These are phyloP conservation scores for Dreissena rostriformis DNA, from an alignment of 1,140 invertebrate species.

Conservation along the genomic window DNA sequence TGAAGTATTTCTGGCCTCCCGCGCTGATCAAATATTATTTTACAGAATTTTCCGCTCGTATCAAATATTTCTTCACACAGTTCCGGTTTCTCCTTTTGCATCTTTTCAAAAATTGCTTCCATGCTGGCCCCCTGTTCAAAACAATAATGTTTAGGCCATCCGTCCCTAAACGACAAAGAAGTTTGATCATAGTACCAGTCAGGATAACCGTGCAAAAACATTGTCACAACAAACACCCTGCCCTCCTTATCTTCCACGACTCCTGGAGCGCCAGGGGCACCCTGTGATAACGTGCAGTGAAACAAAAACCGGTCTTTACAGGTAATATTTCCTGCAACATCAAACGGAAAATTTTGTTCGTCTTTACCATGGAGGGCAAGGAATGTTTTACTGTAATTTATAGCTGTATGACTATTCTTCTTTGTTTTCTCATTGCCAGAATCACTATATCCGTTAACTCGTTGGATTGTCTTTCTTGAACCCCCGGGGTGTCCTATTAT, in stretches of 20 bases:
- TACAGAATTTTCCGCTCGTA: too few relatives aligned
- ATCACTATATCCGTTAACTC: neutral
- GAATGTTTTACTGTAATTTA: neutral
- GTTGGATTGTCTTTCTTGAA: neutral
- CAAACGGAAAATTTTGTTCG: neutral
- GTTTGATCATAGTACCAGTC: conserved; percentile 20
- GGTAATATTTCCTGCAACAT: neutral
- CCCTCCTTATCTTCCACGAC: neutral
- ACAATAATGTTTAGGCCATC: conserved; percentile 16
- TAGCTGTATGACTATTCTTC: neutral
- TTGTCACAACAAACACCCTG: conserved; percentile 24
- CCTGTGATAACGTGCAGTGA: conserved; percentile 15
- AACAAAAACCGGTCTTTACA: conserved; percentile 12
- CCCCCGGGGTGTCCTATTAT: conserved; percentile 9
- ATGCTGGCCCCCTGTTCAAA: conserved; percentile 23
- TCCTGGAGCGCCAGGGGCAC: conserved; percentile 21
- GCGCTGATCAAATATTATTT: too few relatives aligned
- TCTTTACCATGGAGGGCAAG: neutral
- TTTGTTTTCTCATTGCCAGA: neutral
- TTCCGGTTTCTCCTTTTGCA: too few relatives aligned
- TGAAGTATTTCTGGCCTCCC: too few relatives aligned
- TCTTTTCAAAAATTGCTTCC: neutral
- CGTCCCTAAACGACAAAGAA: neutral
- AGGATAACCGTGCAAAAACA: conserved; percentile 23
- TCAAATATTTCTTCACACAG: too few relatives aligned